Evolutionary conservation across 2,113 vertebrate species (phyloP).

Genomic region (Harpagus bidentatus): DNA sequence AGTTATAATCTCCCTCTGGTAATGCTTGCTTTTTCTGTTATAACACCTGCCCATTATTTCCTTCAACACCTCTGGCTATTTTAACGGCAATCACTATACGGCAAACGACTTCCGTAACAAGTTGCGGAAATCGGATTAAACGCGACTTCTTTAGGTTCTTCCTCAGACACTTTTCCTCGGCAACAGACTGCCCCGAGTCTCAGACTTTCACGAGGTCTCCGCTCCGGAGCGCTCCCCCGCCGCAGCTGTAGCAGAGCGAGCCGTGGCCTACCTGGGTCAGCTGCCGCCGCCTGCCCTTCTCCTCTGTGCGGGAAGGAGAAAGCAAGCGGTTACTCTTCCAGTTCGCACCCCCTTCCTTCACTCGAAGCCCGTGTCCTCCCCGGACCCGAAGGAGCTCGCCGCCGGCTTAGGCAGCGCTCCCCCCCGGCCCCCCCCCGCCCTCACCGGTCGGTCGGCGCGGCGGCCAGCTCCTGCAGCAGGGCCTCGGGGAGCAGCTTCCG

Average conservation of each 20-base stretch:
- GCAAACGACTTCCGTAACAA: neutral
- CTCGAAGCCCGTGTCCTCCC: neutral
- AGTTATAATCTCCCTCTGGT: neutral
- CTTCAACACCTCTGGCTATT: neutral
- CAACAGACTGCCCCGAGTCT: neutral
- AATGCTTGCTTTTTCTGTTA: neutral
- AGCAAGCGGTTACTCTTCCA: neutral
- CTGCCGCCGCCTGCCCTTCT: neutral
- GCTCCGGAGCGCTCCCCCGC: too few species aligned
- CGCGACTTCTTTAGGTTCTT: neutral
- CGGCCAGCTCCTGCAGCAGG: too few species aligned
- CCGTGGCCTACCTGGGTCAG: neutral
- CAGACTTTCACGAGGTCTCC: neutral
- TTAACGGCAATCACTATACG: fast-evolving
- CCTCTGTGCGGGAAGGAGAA: neutral
- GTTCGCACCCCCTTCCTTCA: fast-evolving
- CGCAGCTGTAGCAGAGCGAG: too few species aligned
- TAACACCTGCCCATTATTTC: neutral
- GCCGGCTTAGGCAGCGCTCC: neutral
- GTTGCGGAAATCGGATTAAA: fast-evolving
- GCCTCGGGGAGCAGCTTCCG: too few species aligned
- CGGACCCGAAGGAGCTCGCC: neutral
- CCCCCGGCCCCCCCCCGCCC: neutral
- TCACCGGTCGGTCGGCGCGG: neutral
- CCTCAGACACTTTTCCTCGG: neutral